Conservation (phyloP, 2,113 vertebrate genomes). For the Anser brachyrhynchus region DNA sequence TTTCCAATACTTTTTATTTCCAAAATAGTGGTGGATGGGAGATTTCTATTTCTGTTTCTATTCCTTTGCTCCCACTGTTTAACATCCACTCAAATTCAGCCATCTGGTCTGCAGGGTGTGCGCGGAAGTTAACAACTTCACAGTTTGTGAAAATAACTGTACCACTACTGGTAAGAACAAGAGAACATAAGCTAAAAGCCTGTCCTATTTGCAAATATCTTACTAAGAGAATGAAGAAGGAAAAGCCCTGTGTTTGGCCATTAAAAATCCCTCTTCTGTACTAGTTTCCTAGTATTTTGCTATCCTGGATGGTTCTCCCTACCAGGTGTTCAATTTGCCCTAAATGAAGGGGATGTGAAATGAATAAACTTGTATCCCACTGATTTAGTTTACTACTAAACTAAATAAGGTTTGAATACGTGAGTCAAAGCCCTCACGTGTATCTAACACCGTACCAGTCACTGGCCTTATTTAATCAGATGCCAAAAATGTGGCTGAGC, state of each 20-base stretch:
- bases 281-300: background rate
- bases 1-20: background rate
- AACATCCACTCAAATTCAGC: background rate
- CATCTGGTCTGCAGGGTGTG: fast-evolving
- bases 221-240: background rate
- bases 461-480: constrained; percentile 23
- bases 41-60: background rate
- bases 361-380: background rate
- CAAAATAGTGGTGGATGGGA: background rate
- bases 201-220: background rate
- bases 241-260: background rate
- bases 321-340: background rate
- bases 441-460: background rate
- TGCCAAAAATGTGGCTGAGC: constrained; percentile 17
- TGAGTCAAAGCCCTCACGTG: background rate
- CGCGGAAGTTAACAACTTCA: background rate
- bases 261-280: background rate
- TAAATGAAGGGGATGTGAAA: constrained; percentile 17
- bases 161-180: background rate
- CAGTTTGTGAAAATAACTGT: background rate
- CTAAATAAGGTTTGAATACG: background rate
- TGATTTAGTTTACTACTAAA: background rate
- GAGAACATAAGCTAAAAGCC: background rate
- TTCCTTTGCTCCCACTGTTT: background rate
- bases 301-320: background rate